These are phyloP conservation scores for Rhodinocichla rosea DNA, from an alignment of 2,113 vertebrate species.

Conservation along the genomic window DNA sequence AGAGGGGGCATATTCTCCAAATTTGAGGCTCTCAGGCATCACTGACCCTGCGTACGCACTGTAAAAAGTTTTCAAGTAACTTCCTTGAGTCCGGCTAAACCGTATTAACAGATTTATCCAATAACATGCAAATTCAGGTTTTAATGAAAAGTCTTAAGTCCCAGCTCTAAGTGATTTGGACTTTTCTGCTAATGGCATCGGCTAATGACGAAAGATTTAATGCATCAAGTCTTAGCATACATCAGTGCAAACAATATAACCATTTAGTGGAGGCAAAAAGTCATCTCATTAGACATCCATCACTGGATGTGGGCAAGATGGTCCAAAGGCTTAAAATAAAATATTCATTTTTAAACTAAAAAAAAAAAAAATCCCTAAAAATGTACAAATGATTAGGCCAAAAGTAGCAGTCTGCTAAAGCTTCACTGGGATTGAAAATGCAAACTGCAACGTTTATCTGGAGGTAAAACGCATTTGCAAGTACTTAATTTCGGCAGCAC, in stretches of 20 bases:
- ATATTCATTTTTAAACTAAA: slow-evolving; percentile 49
- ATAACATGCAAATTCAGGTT: slow-evolving; percentile 61
- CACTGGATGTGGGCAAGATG: slow-evolving; percentile 29
- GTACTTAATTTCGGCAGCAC: slow-evolving; percentile 42
- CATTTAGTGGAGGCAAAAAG: slow-evolving; percentile 41
- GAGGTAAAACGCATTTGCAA: slow-evolving; percentile 61
- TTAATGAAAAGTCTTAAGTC: slow-evolving; percentile 62
- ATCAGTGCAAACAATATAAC: slow-evolving; percentile 44
- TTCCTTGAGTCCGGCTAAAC: slow-evolving; percentile 48
- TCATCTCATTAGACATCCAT: slow-evolving; percentile 54
- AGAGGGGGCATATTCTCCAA: not conserved
- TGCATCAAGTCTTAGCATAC: slow-evolving; percentile 54
- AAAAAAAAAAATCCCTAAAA: slow-evolving; percentile 2
- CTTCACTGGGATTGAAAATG: slow-evolving; percentile 33
- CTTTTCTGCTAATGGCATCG: slow-evolving; percentile 60
- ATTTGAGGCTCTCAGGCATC: not conserved
- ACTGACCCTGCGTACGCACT: fast-evolving
- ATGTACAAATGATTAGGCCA: slow-evolving; percentile 26
- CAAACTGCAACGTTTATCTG: slow-evolving; percentile 45
- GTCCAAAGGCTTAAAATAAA: slow-evolving; percentile 57
- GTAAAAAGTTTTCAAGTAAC: slow-evolving; percentile 34
- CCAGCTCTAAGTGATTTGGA: slow-evolving; percentile 49
- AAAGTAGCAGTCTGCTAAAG: slow-evolving; percentile 45
- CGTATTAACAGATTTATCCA: slow-evolving; percentile 65
- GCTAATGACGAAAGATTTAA: slow-evolving; percentile 68